These are phyloP conservation scores for Sterrhoptilus dennistouni DNA, from an alignment of 2,113 vertebrate species.

Conservation along the genomic window DNA sequence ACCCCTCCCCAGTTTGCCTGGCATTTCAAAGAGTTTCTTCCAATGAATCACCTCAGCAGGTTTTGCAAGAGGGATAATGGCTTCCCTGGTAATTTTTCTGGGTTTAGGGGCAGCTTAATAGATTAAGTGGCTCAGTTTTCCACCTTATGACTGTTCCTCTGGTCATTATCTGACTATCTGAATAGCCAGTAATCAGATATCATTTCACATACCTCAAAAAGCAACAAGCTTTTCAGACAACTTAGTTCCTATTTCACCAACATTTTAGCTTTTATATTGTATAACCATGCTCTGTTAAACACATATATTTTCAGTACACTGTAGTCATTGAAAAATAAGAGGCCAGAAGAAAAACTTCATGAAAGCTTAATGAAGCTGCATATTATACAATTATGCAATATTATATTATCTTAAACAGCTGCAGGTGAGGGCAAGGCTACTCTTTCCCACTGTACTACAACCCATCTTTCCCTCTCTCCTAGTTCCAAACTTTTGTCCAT, in stretches of 20 bases:
- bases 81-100: not conserved
- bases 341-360: not conserved
- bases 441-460: not conserved
- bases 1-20: not conserved
- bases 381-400: not conserved
- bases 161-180: not conserved
- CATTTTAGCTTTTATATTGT: not conserved
- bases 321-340: not conserved
- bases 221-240: not conserved
- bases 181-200: not conserved
- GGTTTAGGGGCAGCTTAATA: not conserved
- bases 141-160: not conserved
- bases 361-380: not conserved
- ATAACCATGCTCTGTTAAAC: not conserved
- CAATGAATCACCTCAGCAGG: not conserved
- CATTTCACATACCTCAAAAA: not conserved
- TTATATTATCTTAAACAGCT: not conserved
- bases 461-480: accelerated
- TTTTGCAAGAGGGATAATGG: not conserved
- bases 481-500: not conserved
- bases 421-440: not conserved
- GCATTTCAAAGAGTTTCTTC: not conserved
- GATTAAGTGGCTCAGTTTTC: not conserved
- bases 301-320: not conserved
- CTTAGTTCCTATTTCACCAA: not conserved